A percentile compares a stretch with the other conserved stretches of the same genome.
These are phyloP conservation scores for Telenomus remus DNA, from an alignment of 1,140 invertebrate species.

Conservation along the genomic window DNA sequence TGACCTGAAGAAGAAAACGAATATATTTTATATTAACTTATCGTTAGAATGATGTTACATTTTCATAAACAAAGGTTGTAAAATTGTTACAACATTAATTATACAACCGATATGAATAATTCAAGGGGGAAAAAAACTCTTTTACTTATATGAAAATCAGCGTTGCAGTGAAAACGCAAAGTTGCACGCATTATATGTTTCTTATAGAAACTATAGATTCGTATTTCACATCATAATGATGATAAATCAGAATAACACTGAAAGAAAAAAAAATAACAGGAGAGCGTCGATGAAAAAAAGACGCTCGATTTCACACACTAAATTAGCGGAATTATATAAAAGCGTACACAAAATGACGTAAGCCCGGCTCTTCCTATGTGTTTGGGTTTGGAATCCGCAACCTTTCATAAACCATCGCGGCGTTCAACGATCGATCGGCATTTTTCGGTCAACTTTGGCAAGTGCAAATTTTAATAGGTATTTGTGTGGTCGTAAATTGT, in stretches of 20 bases:
- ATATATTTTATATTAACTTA: too few relatives aligned
- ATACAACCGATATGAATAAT: neutral
- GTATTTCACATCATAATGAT: slow-evolving; percentile 33
- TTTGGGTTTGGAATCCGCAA: slow-evolving; percentile 3
- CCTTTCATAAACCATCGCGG: slow-evolving; percentile 25
- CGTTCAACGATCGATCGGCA: slow-evolving; percentile 30
- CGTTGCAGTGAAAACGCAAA: slow-evolving; percentile 4
- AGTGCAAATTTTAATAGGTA: slow-evolving; percentile 10
- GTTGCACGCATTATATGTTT: neutral
- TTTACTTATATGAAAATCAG: slow-evolving; percentile 3
- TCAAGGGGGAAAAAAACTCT: neutral
- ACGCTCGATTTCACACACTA: slow-evolving; percentile 37
- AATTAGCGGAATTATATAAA: slow-evolving; percentile 35
- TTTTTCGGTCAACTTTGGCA: slow-evolving; percentile 13
- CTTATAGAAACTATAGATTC: slow-evolving; percentile 14
- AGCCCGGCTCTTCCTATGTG: slow-evolving; percentile 3
- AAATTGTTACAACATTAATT: neutral
- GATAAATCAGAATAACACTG: slow-evolving; percentile 39
- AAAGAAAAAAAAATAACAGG: slow-evolving; percentile 2
- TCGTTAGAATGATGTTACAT: too few relatives aligned
- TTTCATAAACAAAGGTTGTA: neutral
- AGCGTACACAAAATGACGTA: slow-evolving; percentile 15
- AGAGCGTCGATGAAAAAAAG: slow-evolving; percentile 12
- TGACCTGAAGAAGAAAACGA: too few relatives aligned
- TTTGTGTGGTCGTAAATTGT: slow-evolving; percentile 39